Conservation (phyloP, 92 coral and sea anemone species). For the Porites divaricata region DNA sequence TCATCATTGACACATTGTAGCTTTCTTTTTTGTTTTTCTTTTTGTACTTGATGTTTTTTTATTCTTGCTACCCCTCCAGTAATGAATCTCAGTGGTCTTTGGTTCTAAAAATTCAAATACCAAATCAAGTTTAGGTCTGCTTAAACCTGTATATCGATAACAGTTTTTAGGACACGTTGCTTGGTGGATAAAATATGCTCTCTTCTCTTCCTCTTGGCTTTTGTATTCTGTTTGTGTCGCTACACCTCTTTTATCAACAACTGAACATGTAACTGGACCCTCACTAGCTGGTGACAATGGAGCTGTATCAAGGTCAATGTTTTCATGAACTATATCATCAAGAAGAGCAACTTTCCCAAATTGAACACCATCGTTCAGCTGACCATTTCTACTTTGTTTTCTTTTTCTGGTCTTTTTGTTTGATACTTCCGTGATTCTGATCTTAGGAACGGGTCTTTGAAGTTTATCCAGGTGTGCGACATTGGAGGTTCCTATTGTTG, state of each 20-base stretch:
- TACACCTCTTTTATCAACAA: neutral
- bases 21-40: conserved; percentile 7
- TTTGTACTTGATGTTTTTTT: conserved; percentile 32
- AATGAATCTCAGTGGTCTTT: conserved; percentile 46
- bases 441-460: conserved; percentile 59
- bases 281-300: conserved; percentile 3
- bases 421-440: conserved; percentile 1
- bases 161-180: conserved; percentile 61
- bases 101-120: conserved; percentile 42
- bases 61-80: conserved; percentile 65
- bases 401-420: conserved; percentile 1
- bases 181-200: conserved; percentile 47
- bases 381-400: neutral
- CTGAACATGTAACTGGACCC: conserved; percentile 6
- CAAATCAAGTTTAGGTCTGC: conserved; percentile 44
- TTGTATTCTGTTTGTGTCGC: conserved; percentile 42
- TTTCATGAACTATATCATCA: neutral
- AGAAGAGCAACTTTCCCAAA: neutral
- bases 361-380: conserved; percentile 7
- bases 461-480: conserved; percentile 54
- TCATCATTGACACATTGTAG: conserved; percentile 15
- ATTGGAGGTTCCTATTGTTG: conserved; percentile 40
- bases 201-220: conserved; percentile 46
- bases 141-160: conserved; percentile 52
- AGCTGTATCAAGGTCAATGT: neutral